Evolutionary conservation across 2,888 invertebrate species (phyloP).

Genomic region (Masnerella sp.): DNA sequence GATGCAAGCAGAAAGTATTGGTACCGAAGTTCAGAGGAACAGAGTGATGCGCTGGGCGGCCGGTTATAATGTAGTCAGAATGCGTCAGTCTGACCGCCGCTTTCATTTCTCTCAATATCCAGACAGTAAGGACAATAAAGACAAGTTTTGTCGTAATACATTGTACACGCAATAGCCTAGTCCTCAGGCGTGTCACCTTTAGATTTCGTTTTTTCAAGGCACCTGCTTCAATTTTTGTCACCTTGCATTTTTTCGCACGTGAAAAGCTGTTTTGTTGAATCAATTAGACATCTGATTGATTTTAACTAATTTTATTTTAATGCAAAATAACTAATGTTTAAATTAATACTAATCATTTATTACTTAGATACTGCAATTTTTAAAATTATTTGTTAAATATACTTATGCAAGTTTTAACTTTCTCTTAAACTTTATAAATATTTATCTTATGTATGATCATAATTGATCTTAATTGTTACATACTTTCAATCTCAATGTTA

Average conservation of each 20-base stretch:
- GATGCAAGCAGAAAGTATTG: slow-evolving; percentile 69
- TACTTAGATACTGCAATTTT: too few species aligned
- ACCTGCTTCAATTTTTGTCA: slow-evolving; percentile 47
- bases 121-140: slow-evolving; percentile 73
- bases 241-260: slow-evolving; percentile 50
- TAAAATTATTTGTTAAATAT: too few species aligned
- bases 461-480: too few species aligned
- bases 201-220: slow-evolving; percentile 36
- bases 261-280: too few species aligned
- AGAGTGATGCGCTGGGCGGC: slow-evolving; percentile 75
- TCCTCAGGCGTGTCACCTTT: slow-evolving; percentile 48
- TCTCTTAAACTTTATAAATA: too few species aligned
- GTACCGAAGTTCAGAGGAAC: slow-evolving; percentile 69
- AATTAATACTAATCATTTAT: too few species aligned
- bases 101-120: slow-evolving; percentile 77
- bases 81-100: slow-evolving; percentile 76
- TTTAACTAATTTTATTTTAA: too few species aligned
- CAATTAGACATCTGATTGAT: too few species aligned
- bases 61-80: slow-evolving; percentile 77
- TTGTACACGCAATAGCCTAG: slow-evolving; percentile 57
- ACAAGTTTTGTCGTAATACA: slow-evolving; percentile 61
- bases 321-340: too few species aligned
- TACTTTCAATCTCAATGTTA: too few species aligned
- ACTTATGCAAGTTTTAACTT: too few species aligned
- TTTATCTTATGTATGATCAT: too few species aligned